phyloP scores from a whole-genome alignment of 53 echinoderm and acorn worm genomes.

The Arbacia lixula region DNA sequence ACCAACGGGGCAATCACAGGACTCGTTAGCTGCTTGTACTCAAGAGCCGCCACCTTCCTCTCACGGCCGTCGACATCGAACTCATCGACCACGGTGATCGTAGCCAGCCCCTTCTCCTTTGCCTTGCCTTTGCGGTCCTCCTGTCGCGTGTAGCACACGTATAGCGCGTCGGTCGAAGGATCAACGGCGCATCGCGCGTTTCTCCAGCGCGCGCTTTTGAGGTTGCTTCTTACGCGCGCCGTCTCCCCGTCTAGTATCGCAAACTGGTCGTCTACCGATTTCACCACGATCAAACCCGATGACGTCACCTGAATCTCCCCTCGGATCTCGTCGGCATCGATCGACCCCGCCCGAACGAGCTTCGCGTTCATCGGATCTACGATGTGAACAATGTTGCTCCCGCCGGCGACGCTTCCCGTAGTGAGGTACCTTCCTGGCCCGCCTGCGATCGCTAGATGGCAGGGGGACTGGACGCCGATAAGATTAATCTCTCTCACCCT shows the following conservation, averaged over 20 bases:
- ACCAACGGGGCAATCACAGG: constrained; percentile 33
- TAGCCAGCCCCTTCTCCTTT: neutral
- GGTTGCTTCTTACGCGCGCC: neutral
- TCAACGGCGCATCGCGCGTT: constrained; percentile 36
- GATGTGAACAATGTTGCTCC: constrained; percentile 8
- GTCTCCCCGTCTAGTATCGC: constrained; percentile 8
- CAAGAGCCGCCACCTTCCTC: neutral
- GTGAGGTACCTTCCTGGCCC: neutral
- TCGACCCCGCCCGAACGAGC: neutral
- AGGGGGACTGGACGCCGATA: neutral
- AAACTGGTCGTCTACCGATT: constrained; percentile 5
- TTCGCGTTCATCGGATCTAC: neutral
- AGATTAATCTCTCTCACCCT: neutral
- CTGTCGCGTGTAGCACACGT: neutral
- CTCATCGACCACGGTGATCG: constrained; percentile 24
- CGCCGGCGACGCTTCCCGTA: neutral
- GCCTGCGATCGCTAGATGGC: constrained; percentile 8
- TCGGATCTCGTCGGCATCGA: neutral
- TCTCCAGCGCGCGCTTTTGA: constrained; percentile 1
- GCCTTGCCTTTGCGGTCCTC: neutral
- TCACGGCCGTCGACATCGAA: constrained; percentile 18
- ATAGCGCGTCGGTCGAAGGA: neutral
- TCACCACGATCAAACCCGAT: constrained; percentile 18
- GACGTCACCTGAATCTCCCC: constrained; percentile 15
- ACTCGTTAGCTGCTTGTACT: constrained; percentile 4